Evolutionary conservation across 2,797 vertebrate genomes (phyloP).

Genomic region (Microctenopoma stevenorrisi): DNA sequence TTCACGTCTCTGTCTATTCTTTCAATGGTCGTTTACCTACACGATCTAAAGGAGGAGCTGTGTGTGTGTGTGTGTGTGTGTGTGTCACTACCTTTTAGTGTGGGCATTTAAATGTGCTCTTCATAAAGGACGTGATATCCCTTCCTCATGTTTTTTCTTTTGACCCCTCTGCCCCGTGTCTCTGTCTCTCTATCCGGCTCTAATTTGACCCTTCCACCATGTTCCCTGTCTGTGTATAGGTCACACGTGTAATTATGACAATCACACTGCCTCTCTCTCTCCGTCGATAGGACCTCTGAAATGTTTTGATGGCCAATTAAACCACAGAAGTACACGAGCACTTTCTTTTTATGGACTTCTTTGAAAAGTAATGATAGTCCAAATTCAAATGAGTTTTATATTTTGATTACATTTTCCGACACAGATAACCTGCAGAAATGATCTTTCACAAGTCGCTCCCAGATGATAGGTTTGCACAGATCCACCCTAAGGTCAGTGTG

Average conservation of each 20-base stretch:
- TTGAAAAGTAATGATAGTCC: conserved; percentile 21
- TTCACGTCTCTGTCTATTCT: conserved; percentile 56
- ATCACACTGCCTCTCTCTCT: conserved; percentile 50
- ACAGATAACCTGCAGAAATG: neutral
- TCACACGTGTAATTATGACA: conserved; percentile 77
- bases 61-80: conserved; percentile 11
- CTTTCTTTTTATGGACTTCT: conserved; percentile 42
- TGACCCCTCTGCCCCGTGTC: conserved; percentile 37
- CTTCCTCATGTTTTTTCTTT: conserved; percentile 30
- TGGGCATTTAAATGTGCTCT: conserved; percentile 5
- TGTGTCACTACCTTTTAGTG: conserved; percentile 17
- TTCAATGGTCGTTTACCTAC: conserved; percentile 3
- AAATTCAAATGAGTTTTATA: neutral
- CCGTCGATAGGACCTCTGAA: conserved; percentile 49
- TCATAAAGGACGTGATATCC: conserved; percentile 33
- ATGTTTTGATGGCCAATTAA: conserved; percentile 74
- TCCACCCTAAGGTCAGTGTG: no score
- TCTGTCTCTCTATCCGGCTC: conserved; percentile 50
- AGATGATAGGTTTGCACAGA: neutral
- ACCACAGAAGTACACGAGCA: conserved; percentile 33
- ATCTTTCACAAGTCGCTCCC: neutral
- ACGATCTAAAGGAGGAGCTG: conserved; percentile 23
- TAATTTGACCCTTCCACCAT: conserved; percentile 65
- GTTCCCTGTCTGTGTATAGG: conserved; percentile 73
- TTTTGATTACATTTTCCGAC: neutral